phyloP scores from a whole-genome alignment of 2,888 invertebrate genomes.

The Eupeodes luniger region DNA sequence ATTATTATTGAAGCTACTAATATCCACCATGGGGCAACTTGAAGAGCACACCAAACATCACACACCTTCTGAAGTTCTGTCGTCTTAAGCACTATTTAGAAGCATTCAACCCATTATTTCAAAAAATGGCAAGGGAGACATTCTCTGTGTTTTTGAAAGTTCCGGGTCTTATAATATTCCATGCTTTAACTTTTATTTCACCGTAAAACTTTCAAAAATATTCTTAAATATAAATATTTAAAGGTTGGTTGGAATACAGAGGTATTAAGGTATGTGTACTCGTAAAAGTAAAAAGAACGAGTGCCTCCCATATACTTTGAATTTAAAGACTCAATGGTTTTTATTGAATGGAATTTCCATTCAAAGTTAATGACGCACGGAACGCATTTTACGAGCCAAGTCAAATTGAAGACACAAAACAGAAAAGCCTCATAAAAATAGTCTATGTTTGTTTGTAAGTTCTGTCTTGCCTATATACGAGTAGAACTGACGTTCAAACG shows the following conservation, averaged over 20 bases:
- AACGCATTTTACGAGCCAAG: conserved; percentile 47
- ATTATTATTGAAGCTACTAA: conserved; percentile 11
- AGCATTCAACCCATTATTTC: background rate
- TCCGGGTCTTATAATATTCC: conserved; percentile 4
- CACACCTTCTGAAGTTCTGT: background rate
- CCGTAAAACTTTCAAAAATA: conserved; percentile 23
- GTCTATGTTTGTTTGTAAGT: conserved; percentile 1
- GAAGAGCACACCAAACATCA: background rate
- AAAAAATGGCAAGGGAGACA: conserved; percentile 4
- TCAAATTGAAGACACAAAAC: conserved; percentile 45
- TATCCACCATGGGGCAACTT: background rate
- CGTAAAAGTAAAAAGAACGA: background rate
- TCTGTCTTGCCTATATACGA: background rate
- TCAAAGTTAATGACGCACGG: conserved; percentile 46
- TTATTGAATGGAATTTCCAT: conserved; percentile 47
- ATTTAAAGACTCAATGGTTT: conserved; percentile 45
- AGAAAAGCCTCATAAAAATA: conserved; percentile 38
- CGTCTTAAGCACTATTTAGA: background rate
- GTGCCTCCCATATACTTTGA: background rate
- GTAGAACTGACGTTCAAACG: background rate
- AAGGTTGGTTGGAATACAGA: background rate
- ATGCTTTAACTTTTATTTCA: conserved; percentile 10
- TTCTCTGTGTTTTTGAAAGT: background rate
- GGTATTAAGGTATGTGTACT: background rate
- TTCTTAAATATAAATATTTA: background rate